Conservation (phyloP, 2,113 vertebrate genomes). For the Fulica atra region DNA sequence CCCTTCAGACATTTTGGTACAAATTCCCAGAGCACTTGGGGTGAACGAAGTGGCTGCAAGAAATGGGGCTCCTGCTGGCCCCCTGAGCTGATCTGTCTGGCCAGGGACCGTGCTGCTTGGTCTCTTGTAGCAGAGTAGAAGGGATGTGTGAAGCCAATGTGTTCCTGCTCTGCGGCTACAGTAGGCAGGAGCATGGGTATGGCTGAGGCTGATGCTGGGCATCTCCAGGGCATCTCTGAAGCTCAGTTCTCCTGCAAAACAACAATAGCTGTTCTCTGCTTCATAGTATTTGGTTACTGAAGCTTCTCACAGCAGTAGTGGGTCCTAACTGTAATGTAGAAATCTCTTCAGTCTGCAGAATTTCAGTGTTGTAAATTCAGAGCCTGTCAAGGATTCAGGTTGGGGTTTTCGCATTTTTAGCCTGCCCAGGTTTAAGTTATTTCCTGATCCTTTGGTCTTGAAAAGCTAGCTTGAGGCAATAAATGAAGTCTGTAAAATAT, state of each 20-base stretch:
- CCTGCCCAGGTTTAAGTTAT: not conserved
- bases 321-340: not conserved
- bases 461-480: constrained; percentile 3
- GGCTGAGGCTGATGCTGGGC: not conserved
- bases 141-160: not conserved
- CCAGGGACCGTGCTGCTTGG: not conserved
- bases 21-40: no score
- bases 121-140: not conserved
- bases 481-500: constrained; percentile 24
- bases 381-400: not conserved
- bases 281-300: not conserved
- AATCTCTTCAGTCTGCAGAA: not conserved
- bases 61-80: not conserved
- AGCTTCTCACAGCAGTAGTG: not conserved
- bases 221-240: not conserved
- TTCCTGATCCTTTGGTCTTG: constrained; percentile 4
- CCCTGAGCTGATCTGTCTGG: no score
- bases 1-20: not conserved
- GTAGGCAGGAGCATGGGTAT: not conserved
- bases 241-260: not conserved
- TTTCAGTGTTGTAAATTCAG: not conserved
- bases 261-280: not conserved
- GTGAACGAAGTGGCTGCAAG: not conserved
- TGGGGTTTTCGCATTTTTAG: not conserved
- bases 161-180: not conserved